These are phyloP conservation scores for Drosophila sproati DNA, from an alignment of 1,140 invertebrate genomes.

Conservation along the genomic window DNA sequence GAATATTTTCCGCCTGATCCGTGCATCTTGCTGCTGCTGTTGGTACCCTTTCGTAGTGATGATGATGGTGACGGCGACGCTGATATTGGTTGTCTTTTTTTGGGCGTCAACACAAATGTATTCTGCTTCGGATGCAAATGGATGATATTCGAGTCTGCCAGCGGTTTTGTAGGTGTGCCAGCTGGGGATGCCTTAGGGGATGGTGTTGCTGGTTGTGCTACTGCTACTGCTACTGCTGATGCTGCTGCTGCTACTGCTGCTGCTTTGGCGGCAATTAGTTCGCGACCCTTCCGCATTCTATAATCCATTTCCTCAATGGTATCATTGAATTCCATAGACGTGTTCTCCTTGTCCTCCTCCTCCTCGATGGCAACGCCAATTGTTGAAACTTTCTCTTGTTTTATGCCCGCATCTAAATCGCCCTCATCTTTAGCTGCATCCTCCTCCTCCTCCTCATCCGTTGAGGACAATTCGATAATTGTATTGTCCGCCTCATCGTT, in stretches of 20 bases:
- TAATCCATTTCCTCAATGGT: constrained; percentile 85
- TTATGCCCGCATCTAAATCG: background rate
- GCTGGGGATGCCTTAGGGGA: background rate
- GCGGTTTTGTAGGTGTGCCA: constrained; percentile 3
- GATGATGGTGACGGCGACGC: too few relatives aligned
- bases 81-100: background rate
- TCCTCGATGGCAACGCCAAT: constrained; percentile 14
- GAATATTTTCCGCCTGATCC: too few relatives aligned
- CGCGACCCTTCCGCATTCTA: constrained; percentile 80
- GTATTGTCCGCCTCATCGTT: constrained; percentile 42
- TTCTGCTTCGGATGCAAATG: constrained; percentile 38
- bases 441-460: constrained; percentile 41
- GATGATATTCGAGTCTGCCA: constrained; percentile 1
- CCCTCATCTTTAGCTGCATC: constrained; percentile 24
- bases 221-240: background rate
- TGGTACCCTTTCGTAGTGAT: background rate
- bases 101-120: constrained; percentile 62
- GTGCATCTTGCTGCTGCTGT: background rate
- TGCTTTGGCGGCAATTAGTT: constrained; percentile 53
- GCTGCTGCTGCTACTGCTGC: constrained; percentile 4
- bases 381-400: constrained; percentile 23
- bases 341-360: constrained; percentile 56
- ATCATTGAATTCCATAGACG: constrained; percentile 82
- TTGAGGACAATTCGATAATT: constrained; percentile 60
- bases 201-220: background rate